These are phyloP conservation scores for Plebejus melissa DNA, from an alignment of 2,888 invertebrate species.

Conservation along the genomic window DNA sequence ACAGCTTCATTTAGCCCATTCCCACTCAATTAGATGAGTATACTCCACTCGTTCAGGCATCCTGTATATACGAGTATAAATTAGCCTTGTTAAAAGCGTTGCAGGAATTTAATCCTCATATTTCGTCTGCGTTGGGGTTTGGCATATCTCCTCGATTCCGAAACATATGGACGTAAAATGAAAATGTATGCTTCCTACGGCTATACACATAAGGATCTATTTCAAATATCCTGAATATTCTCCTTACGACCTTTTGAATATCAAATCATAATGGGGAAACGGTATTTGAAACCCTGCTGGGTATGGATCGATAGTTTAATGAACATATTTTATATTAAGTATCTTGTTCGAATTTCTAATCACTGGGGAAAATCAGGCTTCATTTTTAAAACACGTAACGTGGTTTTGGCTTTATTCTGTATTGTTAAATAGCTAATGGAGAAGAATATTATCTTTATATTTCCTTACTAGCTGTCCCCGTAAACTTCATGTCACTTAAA, in stretches of 20 bases:
- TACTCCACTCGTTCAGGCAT: slow-evolving; percentile 52
- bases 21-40: slow-evolving; percentile 75
- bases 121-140: slow-evolving; percentile 71
- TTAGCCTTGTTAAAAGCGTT: slow-evolving; percentile 77
- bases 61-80: slow-evolving; percentile 67
- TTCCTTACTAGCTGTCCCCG: no score
- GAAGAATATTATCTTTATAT: no score
- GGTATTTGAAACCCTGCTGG: slow-evolving; percentile 31
- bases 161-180: slow-evolving; percentile 53
- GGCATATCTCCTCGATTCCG: slow-evolving; percentile 72
- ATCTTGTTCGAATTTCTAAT: slow-evolving; percentile 27
- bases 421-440: not conserved
- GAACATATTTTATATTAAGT: slow-evolving; percentile 30
- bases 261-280: slow-evolving; percentile 29
- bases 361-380: slow-evolving; percentile 10
- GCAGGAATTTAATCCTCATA: slow-evolving; percentile 78
- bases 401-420: not conserved
- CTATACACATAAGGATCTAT: slow-evolving; percentile 42
- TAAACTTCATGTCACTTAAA: no score
- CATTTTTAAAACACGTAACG: not conserved
- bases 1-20: slow-evolving; percentile 59
- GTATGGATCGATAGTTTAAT: slow-evolving; percentile 30
- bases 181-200: slow-evolving; percentile 49
- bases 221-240: slow-evolving; percentile 40
- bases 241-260: slow-evolving; percentile 32